These are phyloP conservation scores for Cataglyphis cursor DNA, from an alignment of 2,888 invertebrate genomes.

Conservation along the genomic window DNA sequence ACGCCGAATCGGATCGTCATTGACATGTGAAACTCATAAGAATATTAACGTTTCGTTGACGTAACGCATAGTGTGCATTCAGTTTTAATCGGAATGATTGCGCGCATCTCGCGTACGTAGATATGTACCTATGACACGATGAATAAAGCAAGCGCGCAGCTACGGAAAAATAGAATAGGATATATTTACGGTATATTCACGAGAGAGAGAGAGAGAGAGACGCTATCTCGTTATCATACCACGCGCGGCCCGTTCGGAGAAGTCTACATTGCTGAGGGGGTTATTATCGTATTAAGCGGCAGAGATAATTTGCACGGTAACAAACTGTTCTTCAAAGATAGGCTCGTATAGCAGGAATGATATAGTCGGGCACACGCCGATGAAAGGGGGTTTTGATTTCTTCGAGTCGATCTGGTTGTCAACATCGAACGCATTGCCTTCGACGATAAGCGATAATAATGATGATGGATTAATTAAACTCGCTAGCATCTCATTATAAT, in stretches of 20 bases:
- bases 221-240: constrained; percentile 23
- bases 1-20: neutral
- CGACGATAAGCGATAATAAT: neutral
- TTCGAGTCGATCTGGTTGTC: neutral
- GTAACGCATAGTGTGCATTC: too few species aligned
- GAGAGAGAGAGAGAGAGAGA: too few species aligned
- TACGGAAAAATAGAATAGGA: constrained; percentile 12
- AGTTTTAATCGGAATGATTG: neutral
- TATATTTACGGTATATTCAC: constrained; percentile 25
- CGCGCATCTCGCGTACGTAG: neutral
- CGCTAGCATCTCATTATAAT: neutral
- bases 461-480: neutral
- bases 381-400: neutral
- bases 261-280: neutral
- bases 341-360: neutral
- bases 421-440: neutral
- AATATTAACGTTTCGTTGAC: too few species aligned
- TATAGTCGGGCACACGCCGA: neutral
- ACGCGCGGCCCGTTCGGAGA: constrained; percentile 8
- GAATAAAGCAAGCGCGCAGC: neutral
- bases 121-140: neutral
- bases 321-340: constrained; percentile 1
- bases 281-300: constrained; percentile 18
- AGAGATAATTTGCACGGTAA: constrained; percentile 23
- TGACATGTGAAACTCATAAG: neutral